Base-by-base conservation (phyloP, 2,797 vertebrate species). In the Pangasius mekongensis region DNA sequence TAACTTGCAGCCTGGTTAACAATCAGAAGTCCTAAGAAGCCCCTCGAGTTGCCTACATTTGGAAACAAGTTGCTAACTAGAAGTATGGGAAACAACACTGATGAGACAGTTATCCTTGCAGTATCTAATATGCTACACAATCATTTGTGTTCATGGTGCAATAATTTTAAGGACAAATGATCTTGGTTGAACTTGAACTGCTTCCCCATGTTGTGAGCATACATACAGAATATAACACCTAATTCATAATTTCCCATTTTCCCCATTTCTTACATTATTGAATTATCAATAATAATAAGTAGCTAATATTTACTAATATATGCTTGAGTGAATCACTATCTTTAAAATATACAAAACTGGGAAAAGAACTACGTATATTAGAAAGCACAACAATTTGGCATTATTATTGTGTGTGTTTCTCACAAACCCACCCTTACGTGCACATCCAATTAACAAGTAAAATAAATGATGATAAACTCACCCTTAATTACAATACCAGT, bases 381-480 rank as follows among this genome's bases (percentile, higher is more conserved):
- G 20, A 87, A 74, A 76, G 13, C 56, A 73, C n/a, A 82, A 73
- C n/a, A 49, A 36, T 60, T 36, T 86, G 84, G 74, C 49, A 64
- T 77, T 71, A 76, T 81, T 67, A 58, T 73, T 74, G 56, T 85
- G 54, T 60, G 80, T 39, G 64, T 86, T 30, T 74, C 60, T 74
- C 67, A 81, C 39, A 85, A 60, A 86, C 85, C 54, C 66, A 56
- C 49, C 36, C 84, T 78, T 84, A 87, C 60, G 84, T 81, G 52
- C 77, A 88, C 77, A 90, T 30, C 39, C 62, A 49, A 67, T 47
- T 47, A 47, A 47, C 47, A 47, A 83, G 39, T 49, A 83, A 89
- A 87, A 76, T 82, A 66, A 22, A 91, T 24, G 24, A 86, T 56
- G 60, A 85, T 30, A 88, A 88, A 73, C 66, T 78, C 78, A 83